Conservation (phyloP, 2,888 invertebrate species). For the Trissoscelio sp. region DNA sequence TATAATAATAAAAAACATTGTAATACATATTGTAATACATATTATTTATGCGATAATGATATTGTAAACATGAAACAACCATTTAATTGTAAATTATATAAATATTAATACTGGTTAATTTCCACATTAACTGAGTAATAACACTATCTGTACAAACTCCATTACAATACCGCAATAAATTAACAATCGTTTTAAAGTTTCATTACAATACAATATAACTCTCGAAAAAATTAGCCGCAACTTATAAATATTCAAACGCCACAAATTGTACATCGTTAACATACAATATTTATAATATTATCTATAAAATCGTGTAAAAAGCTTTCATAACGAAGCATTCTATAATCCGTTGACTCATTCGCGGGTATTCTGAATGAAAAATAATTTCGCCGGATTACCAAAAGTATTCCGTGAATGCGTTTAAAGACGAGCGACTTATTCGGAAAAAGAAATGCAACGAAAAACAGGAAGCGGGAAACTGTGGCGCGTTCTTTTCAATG, state of each 20-base stretch:
- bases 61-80: neutral
- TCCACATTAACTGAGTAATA: neutral
- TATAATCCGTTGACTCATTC: conserved; percentile 31
- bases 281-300: conserved; percentile 17
- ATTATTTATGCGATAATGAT: too few species aligned
- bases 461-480: neutral
- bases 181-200: conserved; percentile 24
- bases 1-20: too few species aligned
- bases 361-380: conserved; percentile 32
- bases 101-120: conserved; percentile 12
- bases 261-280: conserved; percentile 21
- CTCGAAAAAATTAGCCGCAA: conserved; percentile 2
- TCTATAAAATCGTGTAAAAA: neutral
- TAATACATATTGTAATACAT: too few species aligned
- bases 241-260: conserved; percentile 37
- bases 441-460: conserved; percentile 2
- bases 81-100: neutral
- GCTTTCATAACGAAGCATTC: conserved; percentile 2
- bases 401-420: conserved; percentile 37
- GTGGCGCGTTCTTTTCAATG: conserved; percentile 14
- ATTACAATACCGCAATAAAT: conserved; percentile 38
- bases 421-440: conserved; percentile 21
- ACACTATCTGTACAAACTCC: conserved; percentile 4
- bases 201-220: conserved; percentile 48
- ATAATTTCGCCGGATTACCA: conserved; percentile 30